These are phyloP conservation scores for Synanthedon andrenaeformis DNA, from an alignment of 2,888 invertebrate species.

Conservation along the genomic window DNA sequence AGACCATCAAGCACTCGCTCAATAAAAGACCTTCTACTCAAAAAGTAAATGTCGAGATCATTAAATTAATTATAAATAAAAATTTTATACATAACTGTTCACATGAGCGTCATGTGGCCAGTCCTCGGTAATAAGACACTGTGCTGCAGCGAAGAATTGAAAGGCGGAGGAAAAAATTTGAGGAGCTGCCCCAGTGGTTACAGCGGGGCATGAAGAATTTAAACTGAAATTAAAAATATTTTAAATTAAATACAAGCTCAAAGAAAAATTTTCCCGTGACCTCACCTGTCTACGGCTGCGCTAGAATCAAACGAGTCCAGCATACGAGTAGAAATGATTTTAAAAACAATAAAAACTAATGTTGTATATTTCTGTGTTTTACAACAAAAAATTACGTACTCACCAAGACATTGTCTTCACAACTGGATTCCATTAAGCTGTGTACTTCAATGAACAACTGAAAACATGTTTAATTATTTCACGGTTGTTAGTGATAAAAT, in stretches of 20 bases:
- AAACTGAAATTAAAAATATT: neutral
- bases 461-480: neutral
- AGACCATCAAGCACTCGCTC: too few relatives aligned
- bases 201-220: neutral
- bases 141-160: slow-evolving; percentile 20
- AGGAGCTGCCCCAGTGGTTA: neutral
- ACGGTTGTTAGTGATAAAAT: neutral
- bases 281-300: too few relatives aligned
- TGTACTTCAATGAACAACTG: neutral
- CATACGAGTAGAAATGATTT: too few relatives aligned
- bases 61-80: too few relatives aligned
- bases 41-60: too few relatives aligned
- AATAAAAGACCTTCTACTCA: too few relatives aligned
- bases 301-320: too few relatives aligned
- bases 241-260: too few relatives aligned
- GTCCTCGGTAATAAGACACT: slow-evolving; percentile 16
- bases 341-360: too few relatives aligned
- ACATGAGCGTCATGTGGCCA: slow-evolving; percentile 5
- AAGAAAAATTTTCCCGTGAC: too few relatives aligned
- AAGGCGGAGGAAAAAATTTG: slow-evolving; percentile 16
- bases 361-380: too few relatives aligned
- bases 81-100: neutral
- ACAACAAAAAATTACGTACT: neutral
- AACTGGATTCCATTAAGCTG: neutral
- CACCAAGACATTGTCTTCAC: neutral